A percentile compares a stretch with the other conserved stretches of the same genome.
These are phyloP conservation scores for Nerophis lumbriciformis DNA, from an alignment of 2,113 vertebrate species.

Conservation along the genomic window DNA sequence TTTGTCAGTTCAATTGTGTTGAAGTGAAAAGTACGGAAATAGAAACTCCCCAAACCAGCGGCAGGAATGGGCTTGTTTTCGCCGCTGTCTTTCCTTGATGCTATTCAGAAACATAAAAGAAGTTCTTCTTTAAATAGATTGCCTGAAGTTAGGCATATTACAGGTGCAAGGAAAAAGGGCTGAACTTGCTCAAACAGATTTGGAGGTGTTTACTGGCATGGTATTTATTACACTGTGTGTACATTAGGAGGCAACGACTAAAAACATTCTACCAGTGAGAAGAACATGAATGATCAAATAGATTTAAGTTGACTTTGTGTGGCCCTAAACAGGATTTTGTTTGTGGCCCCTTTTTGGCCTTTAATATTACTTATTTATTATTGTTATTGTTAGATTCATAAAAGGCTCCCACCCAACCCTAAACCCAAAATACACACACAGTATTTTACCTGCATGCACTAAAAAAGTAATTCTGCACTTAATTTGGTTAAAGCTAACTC, in stretches of 20 bases:
- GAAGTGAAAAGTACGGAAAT: conserved; percentile 46
- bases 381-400: no score
- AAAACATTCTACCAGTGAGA: conserved; percentile 10
- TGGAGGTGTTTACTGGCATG: not conserved
- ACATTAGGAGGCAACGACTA: conserved; percentile 8
- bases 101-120: conserved; percentile 24
- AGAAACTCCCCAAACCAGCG: conserved; percentile 39
- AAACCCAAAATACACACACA: no score
- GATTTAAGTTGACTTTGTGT: not conserved
- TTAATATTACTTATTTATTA: no score
- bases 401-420: no score
- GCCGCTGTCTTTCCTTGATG: conserved; percentile 13
- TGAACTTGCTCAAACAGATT: not conserved
- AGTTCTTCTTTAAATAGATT: conserved; percentile 23
- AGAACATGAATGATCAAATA: conserved; percentile 24
- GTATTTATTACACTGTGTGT: not conserved
- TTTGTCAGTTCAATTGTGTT: conserved; percentile 25
- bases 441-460: no score
- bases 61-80: conserved; percentile 36
- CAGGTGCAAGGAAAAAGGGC: not conserved
- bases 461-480: no score
- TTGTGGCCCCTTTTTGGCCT: no score
- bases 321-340: no score
- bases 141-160: conserved; percentile 7
- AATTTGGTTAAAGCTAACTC: no score